phyloP scores from a whole-genome alignment of 2,888 invertebrate genomes.

The Heliconius ethilla region DNA sequence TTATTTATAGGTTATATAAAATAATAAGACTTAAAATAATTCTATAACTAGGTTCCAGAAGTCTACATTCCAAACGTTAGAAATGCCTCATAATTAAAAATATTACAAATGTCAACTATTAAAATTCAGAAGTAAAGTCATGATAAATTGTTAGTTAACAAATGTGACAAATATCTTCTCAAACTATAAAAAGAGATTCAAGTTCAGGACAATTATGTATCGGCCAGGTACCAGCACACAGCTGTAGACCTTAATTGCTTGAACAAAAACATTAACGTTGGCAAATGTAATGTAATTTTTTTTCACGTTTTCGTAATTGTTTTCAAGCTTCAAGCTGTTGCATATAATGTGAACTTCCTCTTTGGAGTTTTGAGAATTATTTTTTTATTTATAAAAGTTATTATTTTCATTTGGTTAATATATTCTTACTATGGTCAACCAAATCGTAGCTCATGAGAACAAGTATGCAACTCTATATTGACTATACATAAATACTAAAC shows the following conservation, averaged over 20 bases:
- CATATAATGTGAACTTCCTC: conserved; percentile 33
- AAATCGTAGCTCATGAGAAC: too few species aligned
- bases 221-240: conserved; percentile 19
- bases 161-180: conserved; percentile 27
- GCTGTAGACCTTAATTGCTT: conserved; percentile 31
- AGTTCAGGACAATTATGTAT: conserved; percentile 23
- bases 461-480: neutral
- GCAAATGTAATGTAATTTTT: conserved; percentile 26
- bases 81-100: neutral
- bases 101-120: neutral
- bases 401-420: neutral
- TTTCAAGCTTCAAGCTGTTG: conserved; percentile 37
- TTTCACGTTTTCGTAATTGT: conserved; percentile 35
- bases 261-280: conserved; percentile 29
- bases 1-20: too few species aligned
- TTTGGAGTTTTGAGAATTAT: neutral
- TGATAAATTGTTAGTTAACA: neutral
- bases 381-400: neutral
- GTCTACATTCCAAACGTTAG: too few species aligned
- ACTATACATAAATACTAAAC: neutral
- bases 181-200: conserved; percentile 21
- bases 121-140: conserved; percentile 1
- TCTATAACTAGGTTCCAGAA: too few species aligned
- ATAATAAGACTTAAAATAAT: too few species aligned
- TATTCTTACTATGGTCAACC: neutral